These are phyloP conservation scores for Odontesthes bonariensis DNA, from an alignment of 2,113 vertebrate species.

Conservation along the genomic window DNA sequence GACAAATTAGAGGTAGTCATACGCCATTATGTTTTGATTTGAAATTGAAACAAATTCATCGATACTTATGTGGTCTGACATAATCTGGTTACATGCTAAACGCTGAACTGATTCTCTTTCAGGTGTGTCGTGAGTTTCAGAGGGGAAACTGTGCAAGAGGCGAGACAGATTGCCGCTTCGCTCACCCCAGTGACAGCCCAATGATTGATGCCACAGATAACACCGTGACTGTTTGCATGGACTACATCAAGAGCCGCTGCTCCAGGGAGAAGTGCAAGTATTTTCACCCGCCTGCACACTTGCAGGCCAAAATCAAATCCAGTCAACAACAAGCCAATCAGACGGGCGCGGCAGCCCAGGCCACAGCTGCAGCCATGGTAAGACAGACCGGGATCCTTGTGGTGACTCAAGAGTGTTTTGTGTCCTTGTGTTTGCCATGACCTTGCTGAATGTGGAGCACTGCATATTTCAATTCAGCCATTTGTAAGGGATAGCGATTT, in stretches of 20 bases:
- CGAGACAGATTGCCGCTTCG: conserved; percentile 97
- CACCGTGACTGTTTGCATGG: conserved; percentile 99
- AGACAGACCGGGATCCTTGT: conserved; percentile 62
- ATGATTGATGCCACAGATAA: conserved; percentile 97
- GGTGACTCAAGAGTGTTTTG: neutral
- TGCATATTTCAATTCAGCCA: neutral
- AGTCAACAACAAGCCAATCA: conserved; percentile 96
- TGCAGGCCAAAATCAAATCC: conserved; percentile 99
- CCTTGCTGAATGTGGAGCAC: conserved; percentile 45
- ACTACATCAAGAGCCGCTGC: conserved; percentile 99
- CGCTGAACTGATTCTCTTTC: conserved; percentile 24
- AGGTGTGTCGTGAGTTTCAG: conserved; percentile 98
- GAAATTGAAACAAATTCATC: too few relatives aligned
- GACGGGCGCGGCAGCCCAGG: conserved; percentile 90
- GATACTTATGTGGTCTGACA: neutral
- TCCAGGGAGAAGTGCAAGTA: conserved; percentile 99
- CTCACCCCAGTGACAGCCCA: conserved; percentile 95
- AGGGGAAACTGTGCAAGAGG: conserved; percentile 94
- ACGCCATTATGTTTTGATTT: neutral
- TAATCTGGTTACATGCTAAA: neutral
- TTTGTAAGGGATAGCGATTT: neutral
- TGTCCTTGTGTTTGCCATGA: conserved; percentile 11
- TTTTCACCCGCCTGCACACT: conserved; percentile 99
- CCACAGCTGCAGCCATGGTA: conserved; percentile 95
- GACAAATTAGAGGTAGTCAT: conserved; percentile 93